phyloP scores from a whole-genome alignment of 2,113 vertebrate species.

The Megaleporinus macrocephalus region DNA sequence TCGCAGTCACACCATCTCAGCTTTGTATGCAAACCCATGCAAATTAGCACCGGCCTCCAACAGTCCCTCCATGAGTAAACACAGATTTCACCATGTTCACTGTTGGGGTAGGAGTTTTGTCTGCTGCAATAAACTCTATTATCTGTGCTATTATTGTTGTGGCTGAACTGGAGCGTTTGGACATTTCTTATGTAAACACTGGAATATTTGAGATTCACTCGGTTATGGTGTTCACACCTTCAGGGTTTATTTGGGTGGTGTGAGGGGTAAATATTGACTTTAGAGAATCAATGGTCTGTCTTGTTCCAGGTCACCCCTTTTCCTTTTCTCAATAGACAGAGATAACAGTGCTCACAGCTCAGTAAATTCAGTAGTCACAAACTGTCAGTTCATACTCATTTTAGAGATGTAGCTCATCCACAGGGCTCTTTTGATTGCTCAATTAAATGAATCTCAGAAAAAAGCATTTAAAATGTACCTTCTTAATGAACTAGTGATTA shows the following conservation, averaged over 20 bases:
- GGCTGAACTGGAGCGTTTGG: background rate
- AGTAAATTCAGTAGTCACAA: background rate
- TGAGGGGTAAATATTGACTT: slow-evolving; percentile 63
- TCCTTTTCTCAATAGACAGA: slow-evolving; percentile 36
- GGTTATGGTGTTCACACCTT: slow-evolving; percentile 17
- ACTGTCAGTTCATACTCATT: background rate
- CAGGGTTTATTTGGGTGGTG: slow-evolving; percentile 37
- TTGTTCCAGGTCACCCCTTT: slow-evolving; percentile 10
- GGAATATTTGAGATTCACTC: slow-evolving; percentile 43
- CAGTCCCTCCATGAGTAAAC: slow-evolving; percentile 14
- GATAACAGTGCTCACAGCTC: slow-evolving; percentile 27
- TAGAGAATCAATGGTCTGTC: slow-evolving; percentile 47
- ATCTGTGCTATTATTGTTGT: slow-evolving; percentile 26
- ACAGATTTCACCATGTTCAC: background rate
- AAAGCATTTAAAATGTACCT: too few species aligned
- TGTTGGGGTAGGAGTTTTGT: background rate
- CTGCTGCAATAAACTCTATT: background rate
- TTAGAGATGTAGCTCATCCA: background rate
- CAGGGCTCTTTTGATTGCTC: too few species aligned
- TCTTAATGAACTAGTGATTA: too few species aligned
- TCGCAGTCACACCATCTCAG: slow-evolving; percentile 9
- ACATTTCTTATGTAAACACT: slow-evolving; percentile 52
- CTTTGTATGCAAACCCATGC: slow-evolving; percentile 54
- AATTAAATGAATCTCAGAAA: too few species aligned
- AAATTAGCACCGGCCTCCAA: slow-evolving; percentile 45